phyloP scores from a whole-genome alignment of 2,888 invertebrate species.

The Acrobasis consociella region DNA sequence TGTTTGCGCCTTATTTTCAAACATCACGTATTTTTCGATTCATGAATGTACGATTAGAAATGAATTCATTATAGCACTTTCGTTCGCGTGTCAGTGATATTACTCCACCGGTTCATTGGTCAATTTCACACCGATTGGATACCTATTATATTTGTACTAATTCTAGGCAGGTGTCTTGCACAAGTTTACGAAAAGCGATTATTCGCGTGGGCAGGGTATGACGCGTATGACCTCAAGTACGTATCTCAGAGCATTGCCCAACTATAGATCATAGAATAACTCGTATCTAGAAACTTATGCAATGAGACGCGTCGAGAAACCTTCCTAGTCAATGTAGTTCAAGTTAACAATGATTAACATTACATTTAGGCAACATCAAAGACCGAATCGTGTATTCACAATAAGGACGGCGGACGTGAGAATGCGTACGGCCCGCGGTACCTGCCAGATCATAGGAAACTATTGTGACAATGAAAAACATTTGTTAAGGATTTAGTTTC shows the following conservation, averaged over 20 bases:
- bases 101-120: slow-evolving; percentile 49
- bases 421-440: slow-evolving; percentile 1
- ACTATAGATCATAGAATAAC: slow-evolving; percentile 36
- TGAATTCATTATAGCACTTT: slow-evolving; percentile 42
- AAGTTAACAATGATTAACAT: slow-evolving; percentile 71
- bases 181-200: slow-evolving; percentile 61
- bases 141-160: slow-evolving; percentile 39
- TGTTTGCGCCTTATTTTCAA: slow-evolving; percentile 45
- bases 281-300: slow-evolving; percentile 15
- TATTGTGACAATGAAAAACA: slow-evolving; percentile 54
- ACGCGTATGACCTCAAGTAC: slow-evolving; percentile 43
- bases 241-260: slow-evolving; percentile 48
- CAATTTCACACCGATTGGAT: slow-evolving; percentile 51
- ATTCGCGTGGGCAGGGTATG: slow-evolving; percentile 45
- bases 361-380: slow-evolving; percentile 31
- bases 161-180: slow-evolving; percentile 47
- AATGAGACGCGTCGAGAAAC: neutral
- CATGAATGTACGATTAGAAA: slow-evolving; percentile 26
- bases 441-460: slow-evolving; percentile 16
- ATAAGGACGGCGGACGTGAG: slow-evolving; percentile 20
- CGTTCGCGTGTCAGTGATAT: slow-evolving; percentile 50
- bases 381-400: slow-evolving; percentile 19
- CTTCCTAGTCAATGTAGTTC: slow-evolving; percentile 59
- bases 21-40: slow-evolving; percentile 32
- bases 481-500: slow-evolving; percentile 79